A percentile compares a stretch with the other conserved stretches of the same genome.
These are phyloP conservation scores for Syngnathus acus DNA, from an alignment of 2,797 vertebrate genomes.

Conservation along the genomic window DNA sequence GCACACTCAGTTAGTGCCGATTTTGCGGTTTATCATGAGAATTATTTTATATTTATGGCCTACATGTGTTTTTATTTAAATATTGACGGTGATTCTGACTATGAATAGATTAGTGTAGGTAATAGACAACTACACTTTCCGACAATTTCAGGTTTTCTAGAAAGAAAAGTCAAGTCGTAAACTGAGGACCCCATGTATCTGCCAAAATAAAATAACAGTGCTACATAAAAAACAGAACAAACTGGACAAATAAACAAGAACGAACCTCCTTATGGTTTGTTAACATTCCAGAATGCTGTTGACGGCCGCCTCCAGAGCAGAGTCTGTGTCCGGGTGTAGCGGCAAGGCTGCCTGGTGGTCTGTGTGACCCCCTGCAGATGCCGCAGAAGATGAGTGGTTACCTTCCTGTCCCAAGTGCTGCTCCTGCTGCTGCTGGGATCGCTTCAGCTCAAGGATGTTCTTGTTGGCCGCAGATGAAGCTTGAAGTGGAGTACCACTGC, in stretches of 20 bases:
- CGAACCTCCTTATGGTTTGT: conserved; percentile 49
- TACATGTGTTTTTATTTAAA: background rate
- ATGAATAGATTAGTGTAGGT: background rate
- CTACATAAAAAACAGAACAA: conserved; percentile 2
- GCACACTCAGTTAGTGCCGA: background rate
- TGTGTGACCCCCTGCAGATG: conserved; percentile 33
- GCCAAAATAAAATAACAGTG: conserved; percentile 1
- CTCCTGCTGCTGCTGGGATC: conserved; percentile 52
- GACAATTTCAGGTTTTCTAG: background rate
- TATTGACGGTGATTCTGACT: background rate
- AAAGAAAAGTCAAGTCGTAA: background rate
- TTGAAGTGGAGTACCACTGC: conserved; percentile 51
- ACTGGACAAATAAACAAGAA: background rate
- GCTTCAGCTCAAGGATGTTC: conserved; percentile 83
- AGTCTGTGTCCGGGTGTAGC: conserved; percentile 83
- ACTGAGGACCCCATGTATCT: background rate
- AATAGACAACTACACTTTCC: too few relatives aligned
- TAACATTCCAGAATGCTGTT: conserved; percentile 99
- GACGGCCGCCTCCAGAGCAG: conserved; percentile 96
- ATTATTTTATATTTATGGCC: background rate
- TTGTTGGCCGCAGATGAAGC: conserved; percentile 77
- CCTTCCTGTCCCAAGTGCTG: conserved; percentile 58
- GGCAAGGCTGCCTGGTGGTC: conserved; percentile 60
- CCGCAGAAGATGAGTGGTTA: conserved; percentile 45
- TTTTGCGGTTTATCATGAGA: background rate